Conservation (phyloP, 1,140 invertebrate genomes). For the Drosophila mayri region DNA sequence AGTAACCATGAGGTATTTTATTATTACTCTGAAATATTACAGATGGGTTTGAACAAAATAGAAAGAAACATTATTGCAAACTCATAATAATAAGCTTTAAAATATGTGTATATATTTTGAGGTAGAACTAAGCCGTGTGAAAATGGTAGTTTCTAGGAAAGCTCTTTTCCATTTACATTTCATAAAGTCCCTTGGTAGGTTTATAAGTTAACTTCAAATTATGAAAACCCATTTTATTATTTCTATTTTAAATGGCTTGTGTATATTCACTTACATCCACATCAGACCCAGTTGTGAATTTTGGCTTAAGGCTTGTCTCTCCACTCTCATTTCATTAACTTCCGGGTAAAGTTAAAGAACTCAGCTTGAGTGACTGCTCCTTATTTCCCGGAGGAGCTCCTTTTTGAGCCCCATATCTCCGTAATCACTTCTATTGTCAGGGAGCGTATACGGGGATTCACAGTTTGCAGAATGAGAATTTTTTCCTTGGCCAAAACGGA, state of each 20-base stretch:
- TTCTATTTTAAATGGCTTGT: background rate
- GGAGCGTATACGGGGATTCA: constrained; percentile 7
- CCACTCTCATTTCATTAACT: constrained; percentile 36
- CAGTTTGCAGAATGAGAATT: constrained; percentile 19
- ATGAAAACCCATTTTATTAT: background rate
- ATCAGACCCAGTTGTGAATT: background rate
- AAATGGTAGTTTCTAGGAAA: background rate
- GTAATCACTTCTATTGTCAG: constrained; percentile 37
- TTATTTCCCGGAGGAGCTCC: constrained; percentile 13
- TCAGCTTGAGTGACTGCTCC: constrained; percentile 14
- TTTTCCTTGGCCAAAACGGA: constrained; percentile 25
- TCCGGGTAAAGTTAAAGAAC: constrained; percentile 21
- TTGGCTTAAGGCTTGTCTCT: constrained; percentile 9
- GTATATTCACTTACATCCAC: background rate
- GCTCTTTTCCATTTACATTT: background rate
- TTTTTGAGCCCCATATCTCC: constrained; percentile 19
- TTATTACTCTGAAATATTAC: constrained; percentile 1
- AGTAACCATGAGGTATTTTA: background rate
- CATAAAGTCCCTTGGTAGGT: background rate
- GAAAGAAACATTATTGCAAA: background rate
- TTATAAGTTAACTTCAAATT: background rate
- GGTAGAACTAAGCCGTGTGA: background rate
- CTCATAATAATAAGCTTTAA: background rate
- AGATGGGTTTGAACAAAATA: background rate
- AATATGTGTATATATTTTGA: background rate